Base-by-base conservation (phyloP, 2,888 invertebrate genomes). In the Agrilus biguttatus region DNA sequence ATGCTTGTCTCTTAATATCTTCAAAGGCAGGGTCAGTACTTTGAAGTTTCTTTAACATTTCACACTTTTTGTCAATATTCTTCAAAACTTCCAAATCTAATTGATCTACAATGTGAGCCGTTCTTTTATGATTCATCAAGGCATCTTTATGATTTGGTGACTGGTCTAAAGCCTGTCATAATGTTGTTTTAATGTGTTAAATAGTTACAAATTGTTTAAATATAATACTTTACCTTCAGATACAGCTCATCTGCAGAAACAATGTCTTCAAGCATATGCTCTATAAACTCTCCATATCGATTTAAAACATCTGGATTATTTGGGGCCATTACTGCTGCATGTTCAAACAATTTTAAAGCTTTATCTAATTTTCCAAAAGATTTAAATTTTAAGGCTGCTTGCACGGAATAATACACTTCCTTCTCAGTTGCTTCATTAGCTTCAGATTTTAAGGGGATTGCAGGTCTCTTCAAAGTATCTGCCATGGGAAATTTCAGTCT, bases 1-100 rank as follows among this genome's bases (percentile, higher is more conserved):
- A 97, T 2, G 91, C 91, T 65, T 96, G 95, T 60, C 87, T 88
- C 59, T 93, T 93, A 4, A 91, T 86, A 55, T 89, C 75, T 41
- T 88, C 73, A 51, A 95, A 69, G 5, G 89, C 86, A 0, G 83
- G 75, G 62, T 83, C 82, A 35, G 75, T 75, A 49, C 85, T 81
- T 14, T 92, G 88, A 39, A 57, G 83, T 5, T 79, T 78, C 17
- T 85, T 78, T 7, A 96, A 69, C 14, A 81, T 75, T 58, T 88
- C 83, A 45, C 90, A 74, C 63, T 93, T 92, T 36, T 78, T 74
- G 59, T 95, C 93, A 49, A 92, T 86, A 50, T 80, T 74, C 48
- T 75, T 70, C 49, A 91, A 73, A 66, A 84, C 75, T 51, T 76
- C 74, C 53, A 83, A 75, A 63, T 97, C 97, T 48, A 95, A 70